Percentiles rank a stretch among this genome's conserved stretches.
Evolutionary conservation across 2,113 vertebrate species (phyloP).

Genomic region (Gnathonemus echidnorhynchus): DNA sequence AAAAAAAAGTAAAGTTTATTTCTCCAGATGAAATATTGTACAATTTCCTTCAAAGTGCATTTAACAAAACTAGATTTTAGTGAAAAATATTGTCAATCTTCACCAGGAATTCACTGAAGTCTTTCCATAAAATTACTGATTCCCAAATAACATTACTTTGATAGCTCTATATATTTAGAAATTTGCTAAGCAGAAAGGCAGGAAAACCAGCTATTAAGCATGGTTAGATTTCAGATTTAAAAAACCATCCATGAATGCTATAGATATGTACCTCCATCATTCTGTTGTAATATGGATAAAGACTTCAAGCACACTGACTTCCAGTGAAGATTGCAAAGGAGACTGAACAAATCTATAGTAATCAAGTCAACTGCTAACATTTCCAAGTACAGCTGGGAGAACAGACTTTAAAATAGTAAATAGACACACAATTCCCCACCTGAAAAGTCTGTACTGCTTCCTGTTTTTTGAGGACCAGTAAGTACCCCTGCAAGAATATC

Average conservation of each 20-base stretch:
- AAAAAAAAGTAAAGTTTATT: conserved; percentile 37
- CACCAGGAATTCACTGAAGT: conserved; percentile 1
- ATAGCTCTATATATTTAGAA: not conserved
- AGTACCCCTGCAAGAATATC: not conserved
- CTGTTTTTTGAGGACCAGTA: not conserved
- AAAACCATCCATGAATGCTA: not conserved
- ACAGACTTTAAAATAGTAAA: not conserved
- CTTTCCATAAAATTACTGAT: not conserved
- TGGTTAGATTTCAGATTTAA: not conserved
- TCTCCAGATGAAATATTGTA: conserved; percentile 47
- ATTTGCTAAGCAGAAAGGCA: not conserved
- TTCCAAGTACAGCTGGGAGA: not conserved
- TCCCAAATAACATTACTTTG: not conserved
- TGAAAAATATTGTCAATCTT: conserved; percentile 19
- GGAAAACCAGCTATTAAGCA: not conserved
- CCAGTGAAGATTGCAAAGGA: not conserved
- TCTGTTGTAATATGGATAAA: not conserved
- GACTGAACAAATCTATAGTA: not conserved
- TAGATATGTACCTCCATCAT: not conserved
- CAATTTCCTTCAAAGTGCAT: conserved; percentile 85
- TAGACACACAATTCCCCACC: not conserved
- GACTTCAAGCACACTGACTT: not conserved
- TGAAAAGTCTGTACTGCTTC: not conserved
- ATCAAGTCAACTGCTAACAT: not conserved
- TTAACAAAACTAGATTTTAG: conserved; percentile 82